A percentile compares a stretch with the other conserved stretches of the same genome.
Evolutionary conservation across 2,113 vertebrate species (phyloP).

Genomic region (Melanostigma gelatinosum): DNA sequence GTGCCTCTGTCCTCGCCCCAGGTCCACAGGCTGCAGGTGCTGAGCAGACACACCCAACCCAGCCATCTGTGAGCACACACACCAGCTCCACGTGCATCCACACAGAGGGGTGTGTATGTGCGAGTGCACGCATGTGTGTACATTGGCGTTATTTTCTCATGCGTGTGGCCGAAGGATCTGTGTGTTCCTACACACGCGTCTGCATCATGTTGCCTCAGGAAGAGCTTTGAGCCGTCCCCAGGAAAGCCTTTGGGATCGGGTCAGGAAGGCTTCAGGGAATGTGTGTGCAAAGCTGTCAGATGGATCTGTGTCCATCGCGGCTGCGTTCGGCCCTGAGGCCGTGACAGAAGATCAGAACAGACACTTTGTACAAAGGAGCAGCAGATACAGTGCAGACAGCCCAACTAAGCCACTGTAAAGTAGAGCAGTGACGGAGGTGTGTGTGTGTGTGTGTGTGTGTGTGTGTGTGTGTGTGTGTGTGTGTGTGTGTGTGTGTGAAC

Average conservation of each 20-base stretch:
- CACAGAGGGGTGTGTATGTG: conserved; percentile 12
- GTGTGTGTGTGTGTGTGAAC: neutral
- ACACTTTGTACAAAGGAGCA: conserved; percentile 70
- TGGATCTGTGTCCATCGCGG: conserved; percentile 75
- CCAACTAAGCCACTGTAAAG: conserved; percentile 73
- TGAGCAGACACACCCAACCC: conserved; percentile 20
- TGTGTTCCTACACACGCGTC: conserved; percentile 50
- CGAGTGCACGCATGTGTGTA: neutral
- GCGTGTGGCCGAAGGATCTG: conserved; percentile 33
- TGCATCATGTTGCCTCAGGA: conserved; percentile 59
- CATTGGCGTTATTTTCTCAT: conserved; percentile 2
- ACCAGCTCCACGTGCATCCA: conserved; percentile 33
- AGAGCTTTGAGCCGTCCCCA: conserved; percentile 62
- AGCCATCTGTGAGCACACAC: conserved; percentile 52
- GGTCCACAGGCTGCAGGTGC: conserved; percentile 60
- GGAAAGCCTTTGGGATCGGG: conserved; percentile 63
- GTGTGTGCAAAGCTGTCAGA: conserved; percentile 71
- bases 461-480: conserved; percentile 1
- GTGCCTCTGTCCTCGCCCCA: conserved; percentile 28
- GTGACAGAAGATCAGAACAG: conserved; percentile 68
- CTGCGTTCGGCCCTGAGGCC: conserved; percentile 61
- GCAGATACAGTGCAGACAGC: conserved; percentile 60
- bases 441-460: neutral
- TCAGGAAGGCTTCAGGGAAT: conserved; percentile 46
- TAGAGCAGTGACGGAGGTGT: conserved; percentile 53